Conservation (phyloP, 2,113 vertebrate species). For the Tyto alba region DNA sequence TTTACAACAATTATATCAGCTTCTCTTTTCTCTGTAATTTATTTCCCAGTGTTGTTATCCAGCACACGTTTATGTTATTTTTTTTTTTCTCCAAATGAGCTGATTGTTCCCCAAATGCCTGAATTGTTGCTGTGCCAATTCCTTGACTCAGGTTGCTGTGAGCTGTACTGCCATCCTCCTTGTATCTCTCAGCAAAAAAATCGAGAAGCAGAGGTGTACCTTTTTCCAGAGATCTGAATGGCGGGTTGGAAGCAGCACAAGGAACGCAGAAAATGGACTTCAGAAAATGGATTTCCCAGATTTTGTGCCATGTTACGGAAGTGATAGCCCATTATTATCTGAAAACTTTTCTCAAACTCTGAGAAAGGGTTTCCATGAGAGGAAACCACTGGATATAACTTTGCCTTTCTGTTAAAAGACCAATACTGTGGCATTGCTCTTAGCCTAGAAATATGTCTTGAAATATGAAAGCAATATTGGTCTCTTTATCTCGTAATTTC, state of each 20-base stretch:
- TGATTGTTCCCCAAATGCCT: background rate
- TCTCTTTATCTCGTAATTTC: background rate
- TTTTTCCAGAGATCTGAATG: background rate
- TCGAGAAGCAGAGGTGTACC: background rate
- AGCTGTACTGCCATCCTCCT: background rate
- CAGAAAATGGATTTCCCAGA: background rate
- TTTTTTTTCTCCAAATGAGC: background rate
- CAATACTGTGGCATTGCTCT: background rate
- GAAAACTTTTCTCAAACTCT: background rate
- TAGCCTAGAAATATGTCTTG: background rate
- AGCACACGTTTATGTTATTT: background rate
- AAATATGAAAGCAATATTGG: background rate
- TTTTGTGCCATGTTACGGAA: background rate
- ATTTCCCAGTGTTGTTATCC: slow-evolving; percentile 11
- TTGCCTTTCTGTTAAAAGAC: background rate
- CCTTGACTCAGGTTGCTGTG: background rate
- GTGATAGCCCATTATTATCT: background rate
- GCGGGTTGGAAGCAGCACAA: background rate
- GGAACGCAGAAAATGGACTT: background rate
- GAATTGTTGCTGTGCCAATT: background rate
- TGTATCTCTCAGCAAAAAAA: background rate
- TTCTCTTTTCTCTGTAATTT: slow-evolving; percentile 24
- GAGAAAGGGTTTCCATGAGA: background rate
- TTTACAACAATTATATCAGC: slow-evolving; percentile 41
- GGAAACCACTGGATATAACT: background rate